Percentiles rank a stretch among this genome's conserved stretches.
phyloP scores from a whole-genome alignment of 92 coral and sea anemone species.

The Scolanthus callimorphus region DNA sequence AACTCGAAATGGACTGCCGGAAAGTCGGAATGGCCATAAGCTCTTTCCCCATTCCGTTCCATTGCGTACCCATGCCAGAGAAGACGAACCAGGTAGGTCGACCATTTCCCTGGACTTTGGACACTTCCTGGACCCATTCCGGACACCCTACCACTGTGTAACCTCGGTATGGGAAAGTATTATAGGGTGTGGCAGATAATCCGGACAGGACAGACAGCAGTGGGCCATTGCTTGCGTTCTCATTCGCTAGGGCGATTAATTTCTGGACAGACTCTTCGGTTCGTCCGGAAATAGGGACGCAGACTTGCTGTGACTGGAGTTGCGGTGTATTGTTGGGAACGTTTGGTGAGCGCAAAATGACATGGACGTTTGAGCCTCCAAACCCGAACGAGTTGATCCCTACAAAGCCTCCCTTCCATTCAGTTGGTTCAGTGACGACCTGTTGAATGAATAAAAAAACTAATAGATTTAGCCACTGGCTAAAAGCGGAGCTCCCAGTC shows the following conservation, averaged over 20 bases:
- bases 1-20: slow-evolving; percentile 43
- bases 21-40: slow-evolving; percentile 67
- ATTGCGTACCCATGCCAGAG: slow-evolving; percentile 87
- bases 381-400: slow-evolving; percentile 82
- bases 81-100: slow-evolving; percentile 76
- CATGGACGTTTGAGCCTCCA: slow-evolving; percentile 91
- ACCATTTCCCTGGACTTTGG: slow-evolving; percentile 27
- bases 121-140: slow-evolving; percentile 33
- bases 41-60: slow-evolving; percentile 79
- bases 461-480: neutral
- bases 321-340: neutral
- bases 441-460: too few species aligned
- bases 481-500: too few species aligned
- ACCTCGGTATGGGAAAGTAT: slow-evolving; percentile 62
- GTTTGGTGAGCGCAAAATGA: slow-evolving; percentile 60
- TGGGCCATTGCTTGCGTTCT: slow-evolving; percentile 22
- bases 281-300: slow-evolving; percentile 69
- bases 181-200: slow-evolving; percentile 54
- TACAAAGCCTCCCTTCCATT: slow-evolving; percentile 79
- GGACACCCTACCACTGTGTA: slow-evolving; percentile 56
- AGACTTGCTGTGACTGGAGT: slow-evolving; percentile 22
- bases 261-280: slow-evolving; percentile 66
- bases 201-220: slow-evolving; percentile 49
- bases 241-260: slow-evolving; percentile 37
- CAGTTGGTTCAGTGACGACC: slow-evolving; percentile 73